Base-by-base conservation (phyloP, 2,888 invertebrate genomes). In the Acrocyrtus sp. region DNA sequence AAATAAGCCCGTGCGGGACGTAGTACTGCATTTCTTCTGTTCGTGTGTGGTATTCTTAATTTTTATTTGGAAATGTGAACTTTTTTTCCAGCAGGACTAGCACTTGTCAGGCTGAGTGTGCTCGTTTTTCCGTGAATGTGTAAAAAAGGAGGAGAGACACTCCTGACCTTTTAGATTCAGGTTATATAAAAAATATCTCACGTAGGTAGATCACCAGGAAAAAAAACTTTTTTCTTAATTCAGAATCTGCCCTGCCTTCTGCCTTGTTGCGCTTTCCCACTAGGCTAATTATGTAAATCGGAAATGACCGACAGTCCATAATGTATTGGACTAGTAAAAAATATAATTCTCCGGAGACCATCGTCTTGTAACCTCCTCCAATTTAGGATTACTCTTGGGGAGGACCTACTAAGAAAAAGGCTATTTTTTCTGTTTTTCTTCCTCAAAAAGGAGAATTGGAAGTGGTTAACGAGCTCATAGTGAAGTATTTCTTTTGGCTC, bases 41-140 rank as follows among this genome's bases (percentile, higher is more conserved):
- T 68, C 60, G 68, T 68, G 68, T 68, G 68, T 68, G 68, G 68
- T 60, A 53, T 68, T 34, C 67, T 45, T 60, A 68, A 60, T 60
- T 60, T 34, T 67, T 41, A 19, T 43, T 53, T n/a, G 19, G 19
- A 45, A 15, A 39, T 39, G 39, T 39, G 6, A 10, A 17, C 19
- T 19, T 45, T 45, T 39, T 6, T 34, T 34, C 34, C 34, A 34
- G 6, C 34, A 34, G 12, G 34, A 8, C 5, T 34, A 34, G 34
- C 5, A 34, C 6, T 34, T 39, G 12, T 10, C 6, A 10, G 39
- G 8, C 39, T 10, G 39, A 6, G 12, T 39, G 12, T 12, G 12
- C 12, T 39, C 8, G 8, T 12, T 39, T 39, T 6, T 39, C 39
- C 6, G 12, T 39, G 6, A 12, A 6, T n/a, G n/a, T n/a, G n/a